phyloP scores from a whole-genome alignment of 1,140 invertebrate genomes.

The Vanessa tameamea region DNA sequence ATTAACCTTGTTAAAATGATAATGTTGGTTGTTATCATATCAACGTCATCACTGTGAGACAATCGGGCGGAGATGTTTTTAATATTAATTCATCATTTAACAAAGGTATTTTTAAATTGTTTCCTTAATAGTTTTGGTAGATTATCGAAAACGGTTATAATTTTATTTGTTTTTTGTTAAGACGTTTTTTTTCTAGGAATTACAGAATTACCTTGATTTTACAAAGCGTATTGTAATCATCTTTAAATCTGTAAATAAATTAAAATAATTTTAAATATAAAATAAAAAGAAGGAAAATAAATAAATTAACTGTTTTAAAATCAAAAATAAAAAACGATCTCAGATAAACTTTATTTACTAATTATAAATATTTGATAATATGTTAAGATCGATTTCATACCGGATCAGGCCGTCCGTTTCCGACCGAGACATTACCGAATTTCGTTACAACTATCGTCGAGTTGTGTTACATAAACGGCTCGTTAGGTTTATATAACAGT shows the following conservation, averaged over 20 bases:
- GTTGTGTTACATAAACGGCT: not conserved
- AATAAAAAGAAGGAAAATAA: too few relatives aligned
- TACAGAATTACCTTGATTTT: too few relatives aligned
- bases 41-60: conserved; percentile 7
- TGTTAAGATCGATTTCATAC: not conserved
- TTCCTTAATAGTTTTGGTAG: too few relatives aligned
- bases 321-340: too few relatives aligned
- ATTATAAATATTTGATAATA: not conserved
- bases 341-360: not conserved
- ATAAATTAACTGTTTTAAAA: too few relatives aligned
- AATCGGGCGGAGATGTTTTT: not conserved
- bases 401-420: not conserved
- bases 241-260: too few relatives aligned
- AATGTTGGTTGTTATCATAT: conserved; percentile 7
- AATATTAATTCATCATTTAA: not conserved
- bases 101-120: too few relatives aligned
- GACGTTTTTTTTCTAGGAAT: too few relatives aligned
- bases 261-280: too few relatives aligned
- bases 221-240: too few relatives aligned
- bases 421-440: not conserved
- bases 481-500: conserved; percentile 6
- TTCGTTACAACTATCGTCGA: not conserved
- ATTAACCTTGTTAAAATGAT: conserved; percentile 30
- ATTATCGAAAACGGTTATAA: too few relatives aligned
- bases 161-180: too few relatives aligned